phyloP scores from a whole-genome alignment of 2,113 vertebrate species.

The Heterotilapia buettikoferi region DNA sequence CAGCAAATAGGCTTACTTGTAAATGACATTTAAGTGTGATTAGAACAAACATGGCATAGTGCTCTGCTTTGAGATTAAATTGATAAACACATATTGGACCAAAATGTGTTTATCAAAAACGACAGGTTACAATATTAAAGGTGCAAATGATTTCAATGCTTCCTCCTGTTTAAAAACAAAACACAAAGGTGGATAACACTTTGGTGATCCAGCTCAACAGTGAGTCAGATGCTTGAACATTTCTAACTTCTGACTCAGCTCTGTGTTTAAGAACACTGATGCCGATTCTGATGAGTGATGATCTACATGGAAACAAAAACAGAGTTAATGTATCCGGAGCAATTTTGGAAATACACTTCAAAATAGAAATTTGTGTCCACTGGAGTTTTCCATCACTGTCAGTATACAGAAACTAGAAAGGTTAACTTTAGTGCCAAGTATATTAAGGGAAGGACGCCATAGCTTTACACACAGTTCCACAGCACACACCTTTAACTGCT shows the following conservation, averaged over 20 bases:
- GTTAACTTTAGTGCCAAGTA: neutral
- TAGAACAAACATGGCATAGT: neutral
- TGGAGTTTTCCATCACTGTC: neutral
- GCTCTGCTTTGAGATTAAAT: neutral
- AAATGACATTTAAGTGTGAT: neutral
- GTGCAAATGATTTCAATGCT: too few relatives aligned
- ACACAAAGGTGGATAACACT: too few relatives aligned
- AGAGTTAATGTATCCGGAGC: neutral
- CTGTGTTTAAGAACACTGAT: too few relatives aligned
- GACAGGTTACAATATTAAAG: too few relatives aligned
- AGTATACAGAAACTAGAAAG: neutral
- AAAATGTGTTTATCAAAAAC: too few relatives aligned
- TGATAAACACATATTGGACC: too few relatives aligned
- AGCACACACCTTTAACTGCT: neutral
- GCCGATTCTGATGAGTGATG: neutral
- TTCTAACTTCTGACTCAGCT: too few relatives aligned
- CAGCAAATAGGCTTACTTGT: neutral
- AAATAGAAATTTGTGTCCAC: neutral
- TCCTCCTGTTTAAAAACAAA: too few relatives aligned
- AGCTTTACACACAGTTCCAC: neutral
- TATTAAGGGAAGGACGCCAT: neutral
- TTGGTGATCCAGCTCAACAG: too few relatives aligned
- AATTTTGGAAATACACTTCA: neutral
- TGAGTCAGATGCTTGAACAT: too few relatives aligned
- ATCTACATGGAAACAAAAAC: neutral